A percentile compares a stretch with the other conserved stretches of the same genome.
Conservation (phyloP, 2,888 invertebrate species). For the Anticlea derivata region DNA sequence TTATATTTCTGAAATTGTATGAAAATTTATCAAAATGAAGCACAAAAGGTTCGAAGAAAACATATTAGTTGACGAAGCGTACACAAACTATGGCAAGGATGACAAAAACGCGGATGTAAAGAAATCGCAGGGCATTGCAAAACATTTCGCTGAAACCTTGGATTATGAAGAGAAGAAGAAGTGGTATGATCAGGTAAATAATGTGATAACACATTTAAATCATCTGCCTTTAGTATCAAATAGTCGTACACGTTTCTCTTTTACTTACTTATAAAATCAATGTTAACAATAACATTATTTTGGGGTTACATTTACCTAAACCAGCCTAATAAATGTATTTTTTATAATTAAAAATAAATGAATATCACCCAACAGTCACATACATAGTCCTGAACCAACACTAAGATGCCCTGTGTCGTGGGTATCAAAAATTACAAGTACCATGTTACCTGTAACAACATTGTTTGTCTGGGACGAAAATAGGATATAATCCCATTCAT, state of each 20-base stretch:
- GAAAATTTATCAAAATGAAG: slow-evolving; percentile 62
- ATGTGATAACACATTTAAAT: not conserved
- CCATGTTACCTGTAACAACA: no score
- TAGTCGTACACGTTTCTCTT: not conserved
- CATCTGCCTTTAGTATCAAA: not conserved
- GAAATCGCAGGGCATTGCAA: slow-evolving; percentile 73
- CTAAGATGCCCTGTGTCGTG: no score
- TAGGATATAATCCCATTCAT: no score
- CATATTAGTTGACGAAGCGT: slow-evolving; percentile 76
- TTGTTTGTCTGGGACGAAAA: no score
- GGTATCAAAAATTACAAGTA: no score
- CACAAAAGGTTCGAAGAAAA: slow-evolving; percentile 81
- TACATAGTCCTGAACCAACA: no score
- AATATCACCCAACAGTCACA: no score
- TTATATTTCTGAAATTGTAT: slow-evolving; percentile 21
- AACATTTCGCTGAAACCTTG: slow-evolving; percentile 75
- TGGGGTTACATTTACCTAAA: no score
- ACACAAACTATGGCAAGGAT: slow-evolving; percentile 68
- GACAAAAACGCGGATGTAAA: slow-evolving; percentile 77
- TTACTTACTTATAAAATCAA: no score
- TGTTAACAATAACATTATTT: slow-evolving; percentile 8
- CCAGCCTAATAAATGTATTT: no score
- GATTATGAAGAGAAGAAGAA: slow-evolving; percentile 83
- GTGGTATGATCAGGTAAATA: slow-evolving; percentile 86
- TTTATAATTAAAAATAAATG: no score